Conservation (phyloP, 1,140 invertebrate genomes). For the Gryon sp. region DNA sequence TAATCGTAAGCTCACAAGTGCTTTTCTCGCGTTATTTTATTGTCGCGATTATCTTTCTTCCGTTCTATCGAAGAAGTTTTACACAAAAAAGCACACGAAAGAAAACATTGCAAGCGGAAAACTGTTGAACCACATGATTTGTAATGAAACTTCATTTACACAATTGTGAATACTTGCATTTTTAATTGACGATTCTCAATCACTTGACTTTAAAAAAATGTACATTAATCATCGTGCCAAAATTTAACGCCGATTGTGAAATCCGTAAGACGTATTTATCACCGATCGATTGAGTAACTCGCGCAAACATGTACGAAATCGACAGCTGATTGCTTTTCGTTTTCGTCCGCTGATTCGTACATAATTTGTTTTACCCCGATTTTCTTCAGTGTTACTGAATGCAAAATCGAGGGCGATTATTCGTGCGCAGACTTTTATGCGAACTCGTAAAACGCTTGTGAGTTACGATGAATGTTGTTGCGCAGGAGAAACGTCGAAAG, state of each 20-base stretch:
- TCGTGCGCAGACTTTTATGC: conserved; percentile 56
- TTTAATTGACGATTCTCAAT: too few relatives aligned
- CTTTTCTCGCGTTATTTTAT: conserved; percentile 27
- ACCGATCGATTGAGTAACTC: conserved; percentile 11
- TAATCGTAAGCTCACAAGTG: conserved; percentile 43
- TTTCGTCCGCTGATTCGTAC: conserved; percentile 42
- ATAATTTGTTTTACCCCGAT: conserved; percentile 55
- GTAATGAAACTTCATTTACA: background rate
- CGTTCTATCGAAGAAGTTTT: conserved; percentile 6
- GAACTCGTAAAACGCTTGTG: conserved; percentile 53
- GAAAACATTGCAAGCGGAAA: conserved; percentile 15
- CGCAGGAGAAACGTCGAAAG: conserved; percentile 29
- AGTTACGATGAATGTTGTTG: conserved; percentile 46
- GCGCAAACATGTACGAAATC: conserved; percentile 34
- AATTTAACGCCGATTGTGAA: conserved; percentile 28
- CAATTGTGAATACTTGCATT: background rate
- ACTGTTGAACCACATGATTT: background rate
- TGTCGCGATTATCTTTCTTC: conserved; percentile 25
- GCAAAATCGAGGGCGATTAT: conserved; percentile 48
- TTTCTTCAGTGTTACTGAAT: conserved; percentile 46
- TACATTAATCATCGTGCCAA: conserved; percentile 14
- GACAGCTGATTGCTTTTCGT: conserved; percentile 26
- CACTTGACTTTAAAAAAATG: too few relatives aligned
- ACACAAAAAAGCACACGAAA: too few relatives aligned
- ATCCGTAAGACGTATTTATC: background rate